A percentile compares a stretch with the other conserved stretches of the same genome.
phyloP scores from a whole-genome alignment of 2,797 vertebrate species.

The Urocyon cinereoargenteus region DNA sequence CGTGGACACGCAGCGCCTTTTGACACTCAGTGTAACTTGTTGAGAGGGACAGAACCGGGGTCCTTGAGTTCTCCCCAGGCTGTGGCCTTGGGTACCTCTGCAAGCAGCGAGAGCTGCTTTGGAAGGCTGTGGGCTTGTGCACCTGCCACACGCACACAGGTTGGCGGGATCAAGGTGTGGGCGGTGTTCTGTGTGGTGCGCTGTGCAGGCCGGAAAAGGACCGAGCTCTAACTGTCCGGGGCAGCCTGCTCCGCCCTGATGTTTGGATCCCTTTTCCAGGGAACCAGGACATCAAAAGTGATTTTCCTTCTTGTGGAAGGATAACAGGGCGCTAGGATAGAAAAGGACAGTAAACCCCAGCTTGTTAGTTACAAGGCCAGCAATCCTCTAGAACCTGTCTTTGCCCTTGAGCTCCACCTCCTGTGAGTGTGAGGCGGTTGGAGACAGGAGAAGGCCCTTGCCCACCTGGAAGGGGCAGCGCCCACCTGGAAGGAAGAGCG shows the following conservation, averaged over 20 bases:
- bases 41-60: not conserved
- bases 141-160: not conserved
- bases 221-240: constrained; percentile 15
- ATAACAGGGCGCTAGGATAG: not conserved
- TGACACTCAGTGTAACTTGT: constrained; percentile 5
- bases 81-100: not conserved
- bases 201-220: not conserved
- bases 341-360: constrained; percentile 12
- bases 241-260: not conserved
- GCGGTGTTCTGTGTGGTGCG: not conserved
- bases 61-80: not conserved
- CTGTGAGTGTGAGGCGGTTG: not conserved
- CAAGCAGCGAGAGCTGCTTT: not conserved
- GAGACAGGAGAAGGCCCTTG: not conserved
- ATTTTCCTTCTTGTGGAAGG: constrained; percentile 64
- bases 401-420: not conserved
- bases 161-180: not conserved
- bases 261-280: constrained; percentile 46
- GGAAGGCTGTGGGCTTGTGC: not conserved
- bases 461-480: too few relatives aligned
- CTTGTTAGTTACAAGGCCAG: not conserved
- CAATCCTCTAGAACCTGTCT: not conserved
- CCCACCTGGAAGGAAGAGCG: not conserved
- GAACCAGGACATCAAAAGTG: constrained; percentile 27
- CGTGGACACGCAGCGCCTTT: constrained; percentile 68